These are phyloP conservation scores for Schizopygopsis malacanthus DNA, from an alignment of 2,797 vertebrate genomes.

Conservation along the genomic window DNA sequence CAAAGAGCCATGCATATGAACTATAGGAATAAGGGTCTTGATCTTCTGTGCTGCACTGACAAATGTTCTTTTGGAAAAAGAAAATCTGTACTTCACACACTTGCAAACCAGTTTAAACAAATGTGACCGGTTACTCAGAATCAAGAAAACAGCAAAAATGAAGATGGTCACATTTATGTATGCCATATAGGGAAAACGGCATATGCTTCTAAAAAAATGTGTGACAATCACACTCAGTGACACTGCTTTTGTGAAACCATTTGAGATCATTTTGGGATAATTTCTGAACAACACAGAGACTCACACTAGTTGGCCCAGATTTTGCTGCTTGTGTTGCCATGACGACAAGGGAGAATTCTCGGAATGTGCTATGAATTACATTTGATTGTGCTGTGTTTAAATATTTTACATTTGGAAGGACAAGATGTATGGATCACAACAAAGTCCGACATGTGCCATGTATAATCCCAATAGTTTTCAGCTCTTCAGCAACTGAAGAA, in stretches of 20 bases:
- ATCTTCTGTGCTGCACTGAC: background rate
- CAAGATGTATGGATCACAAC: background rate
- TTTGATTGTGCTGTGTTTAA: conserved; percentile 21
- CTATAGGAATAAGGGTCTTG: background rate
- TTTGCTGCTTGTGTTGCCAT: conserved; percentile 64
- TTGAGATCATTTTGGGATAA: conserved; percentile 21
- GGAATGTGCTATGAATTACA: conserved; percentile 19
- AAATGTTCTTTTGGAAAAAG: background rate
- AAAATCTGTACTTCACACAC: background rate
- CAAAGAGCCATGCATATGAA: background rate
- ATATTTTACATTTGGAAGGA: background rate
- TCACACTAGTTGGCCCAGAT: conserved; percentile 43
- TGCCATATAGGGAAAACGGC: background rate
- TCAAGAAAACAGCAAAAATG: background rate
- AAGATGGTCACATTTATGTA: background rate
- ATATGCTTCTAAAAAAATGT: background rate
- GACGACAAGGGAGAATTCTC: conserved; percentile 58
- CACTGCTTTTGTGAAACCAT: background rate
- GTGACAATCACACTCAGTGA: background rate
- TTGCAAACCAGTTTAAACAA: background rate
- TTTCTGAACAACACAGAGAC: conserved; percentile 23
- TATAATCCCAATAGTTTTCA: background rate
- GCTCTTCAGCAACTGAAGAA: background rate
- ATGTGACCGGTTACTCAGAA: background rate
- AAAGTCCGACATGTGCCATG: background rate